Percentiles rank a stretch among this genome's conserved stretches.
These are phyloP conservation scores for Pao palembangensis DNA, from an alignment of 2,113 vertebrate genomes.

Conservation along the genomic window DNA sequence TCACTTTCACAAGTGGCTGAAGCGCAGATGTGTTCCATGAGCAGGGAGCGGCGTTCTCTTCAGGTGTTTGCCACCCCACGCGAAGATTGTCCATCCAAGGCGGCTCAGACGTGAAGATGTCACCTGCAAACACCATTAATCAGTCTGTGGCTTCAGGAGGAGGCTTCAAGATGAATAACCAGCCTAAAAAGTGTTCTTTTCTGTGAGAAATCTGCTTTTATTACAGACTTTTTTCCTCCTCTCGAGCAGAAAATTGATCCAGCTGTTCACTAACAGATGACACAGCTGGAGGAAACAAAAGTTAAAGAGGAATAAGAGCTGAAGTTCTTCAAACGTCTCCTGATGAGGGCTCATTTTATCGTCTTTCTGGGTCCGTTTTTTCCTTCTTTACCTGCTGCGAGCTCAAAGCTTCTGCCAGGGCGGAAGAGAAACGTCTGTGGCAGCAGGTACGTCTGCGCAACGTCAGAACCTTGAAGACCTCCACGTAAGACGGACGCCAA, in stretches of 20 bases:
- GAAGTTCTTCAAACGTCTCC: no score
- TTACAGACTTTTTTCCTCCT: conserved; percentile 15
- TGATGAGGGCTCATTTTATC: no score
- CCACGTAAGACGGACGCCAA: background rate
- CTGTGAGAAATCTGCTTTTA: background rate
- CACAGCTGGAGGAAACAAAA: background rate
- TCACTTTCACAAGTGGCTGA: conserved; percentile 44
- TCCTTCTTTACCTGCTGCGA: no score
- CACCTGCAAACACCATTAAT: background rate
- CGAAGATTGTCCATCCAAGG: conserved; percentile 30
- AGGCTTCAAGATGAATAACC: background rate
- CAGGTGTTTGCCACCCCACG: conserved; percentile 20
- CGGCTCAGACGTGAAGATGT: background rate
- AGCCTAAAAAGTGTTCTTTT: no score
- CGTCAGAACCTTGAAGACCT: no score
- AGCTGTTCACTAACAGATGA: conserved; percentile 8
- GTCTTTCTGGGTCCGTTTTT: no score
- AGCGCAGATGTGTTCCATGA: conserved; percentile 34
- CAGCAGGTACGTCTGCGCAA: no score
- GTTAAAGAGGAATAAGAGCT: no score
- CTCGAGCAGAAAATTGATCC: conserved; percentile 20
- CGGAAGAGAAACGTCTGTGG: no score
- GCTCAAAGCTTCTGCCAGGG: no score
- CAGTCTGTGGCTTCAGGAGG: background rate
- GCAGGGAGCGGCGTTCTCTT: conserved; percentile 12